Evolutionary conservation across 2,888 invertebrate species (phyloP), one percentile per base, ranked within the genome.

Genomic region (Chloroclysta siterata): DNA sequence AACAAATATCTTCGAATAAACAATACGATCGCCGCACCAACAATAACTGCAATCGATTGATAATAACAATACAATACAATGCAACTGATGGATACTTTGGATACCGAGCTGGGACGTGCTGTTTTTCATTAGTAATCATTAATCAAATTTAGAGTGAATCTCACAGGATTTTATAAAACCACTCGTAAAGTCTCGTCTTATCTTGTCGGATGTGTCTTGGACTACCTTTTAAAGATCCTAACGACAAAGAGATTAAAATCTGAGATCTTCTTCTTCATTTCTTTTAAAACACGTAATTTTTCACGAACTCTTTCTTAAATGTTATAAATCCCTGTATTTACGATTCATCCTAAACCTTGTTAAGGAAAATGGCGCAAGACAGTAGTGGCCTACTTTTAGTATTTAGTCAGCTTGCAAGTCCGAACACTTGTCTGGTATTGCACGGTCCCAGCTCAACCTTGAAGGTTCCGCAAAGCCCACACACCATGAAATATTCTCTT

Each of bases 1-100:
- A 50, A 56, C 59, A 53, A 59, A 53, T 58, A 53, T 66, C 66
- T 55, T 62, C 36, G 57, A 64, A 62, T 58, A 57, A 64, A 70
- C 68, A 66, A 70, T 60, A 55, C 58, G 51, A 60, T 60, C 60
- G 58, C 55, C 46, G 28, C 51, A 58, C 59, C 53, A 61, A 67
- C 63, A 61, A 53, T 53, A 58, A 60, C 56, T 53, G 60, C 56
- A 22, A 60, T 56, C 47, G 44, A 56, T 53, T 36, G 14, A 47
- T 39, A 39, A 10, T 11, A 57, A 64, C 55, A 64, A 59, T 60
- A 55, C 41, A 47, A 48, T 60, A 55, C 41, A 47, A 48, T 17
- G 55, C 41, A 36, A 48, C 46, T 41, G 52, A 60, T 39, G 11
- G 8, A 39, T 33, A 33, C 36, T 8, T 39, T 44, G 60, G 54